These are phyloP conservation scores for Bimastos eiseni DNA, from an alignment of 2,888 invertebrate genomes.

Conservation along the genomic window DNA sequence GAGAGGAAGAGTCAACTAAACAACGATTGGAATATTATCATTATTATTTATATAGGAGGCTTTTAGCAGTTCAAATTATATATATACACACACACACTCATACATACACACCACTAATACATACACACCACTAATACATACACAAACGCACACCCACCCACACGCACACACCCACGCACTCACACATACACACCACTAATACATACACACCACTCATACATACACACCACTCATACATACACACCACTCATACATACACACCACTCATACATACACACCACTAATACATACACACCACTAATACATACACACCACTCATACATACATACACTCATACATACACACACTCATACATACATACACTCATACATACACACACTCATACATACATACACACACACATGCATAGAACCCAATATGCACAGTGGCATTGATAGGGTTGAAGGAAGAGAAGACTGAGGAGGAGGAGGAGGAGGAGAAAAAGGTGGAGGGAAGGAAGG, in stretches of 20 bases:
- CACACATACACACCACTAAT: neutral
- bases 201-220: neutral
- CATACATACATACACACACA: neutral
- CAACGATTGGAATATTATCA: too few relatives aligned
- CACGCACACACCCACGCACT: neutral
- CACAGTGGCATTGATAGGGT: too few relatives aligned
- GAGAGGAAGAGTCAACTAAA: neutral
- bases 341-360: neutral
- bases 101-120: too few relatives aligned
- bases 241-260: neutral
- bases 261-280: neutral
- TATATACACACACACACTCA: neutral
- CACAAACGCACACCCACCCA: neutral
- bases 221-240: neutral
- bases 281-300: neutral
- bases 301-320: neutral
- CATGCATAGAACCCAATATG: neutral
- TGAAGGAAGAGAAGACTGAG: too few relatives aligned
- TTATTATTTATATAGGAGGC: neutral
- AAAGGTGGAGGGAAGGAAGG: neutral
- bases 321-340: neutral
- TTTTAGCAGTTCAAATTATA: neutral
- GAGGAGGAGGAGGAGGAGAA: too few relatives aligned
- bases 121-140: too few relatives aligned
- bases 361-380: neutral